Percentiles rank a stretch among this genome's conserved stretches.
phyloP scores from a whole-genome alignment of 2,797 vertebrate genomes.

The Cyprinodon diabolis region DNA sequence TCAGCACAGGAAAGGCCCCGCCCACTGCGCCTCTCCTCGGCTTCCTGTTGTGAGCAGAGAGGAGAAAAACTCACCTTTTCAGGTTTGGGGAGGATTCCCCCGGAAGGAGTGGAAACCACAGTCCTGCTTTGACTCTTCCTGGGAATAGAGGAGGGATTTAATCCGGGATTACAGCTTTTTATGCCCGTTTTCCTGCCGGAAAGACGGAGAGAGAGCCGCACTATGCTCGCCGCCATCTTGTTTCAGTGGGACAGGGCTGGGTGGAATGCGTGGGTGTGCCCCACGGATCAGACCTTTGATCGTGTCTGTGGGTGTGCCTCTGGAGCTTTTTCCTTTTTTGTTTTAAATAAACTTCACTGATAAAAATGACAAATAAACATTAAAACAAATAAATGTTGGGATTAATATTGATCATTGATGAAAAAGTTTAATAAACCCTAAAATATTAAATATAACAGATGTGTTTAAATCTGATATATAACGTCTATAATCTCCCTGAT shows the following conservation, averaged over 20 bases:
- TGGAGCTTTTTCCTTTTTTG: too few species aligned
- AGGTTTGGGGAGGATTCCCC: conserved; percentile 89
- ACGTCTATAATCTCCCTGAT: too few species aligned
- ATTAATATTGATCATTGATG: too few species aligned
- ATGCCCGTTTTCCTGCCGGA: conserved; percentile 38
- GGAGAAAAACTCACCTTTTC: conserved; percentile 85
- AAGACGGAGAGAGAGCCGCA: conserved; percentile 60
- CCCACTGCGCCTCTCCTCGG: conserved; percentile 19
- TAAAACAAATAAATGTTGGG: too few species aligned
- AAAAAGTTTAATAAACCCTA: too few species aligned
- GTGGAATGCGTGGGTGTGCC: conserved; percentile 20
- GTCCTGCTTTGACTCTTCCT: conserved; percentile 68
- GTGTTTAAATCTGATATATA: too few species aligned
- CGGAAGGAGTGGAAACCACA: conserved; percentile 82
- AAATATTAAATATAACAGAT: too few species aligned
- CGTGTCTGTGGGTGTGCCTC: too few species aligned
- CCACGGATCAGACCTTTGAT: background rate
- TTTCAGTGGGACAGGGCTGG: conserved; percentile 16
- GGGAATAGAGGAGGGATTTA: conserved; percentile 56
- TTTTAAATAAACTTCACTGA: too few species aligned
- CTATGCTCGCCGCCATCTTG: conserved; percentile 79
- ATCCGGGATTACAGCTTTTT: conserved; percentile 42
- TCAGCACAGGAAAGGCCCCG: conserved; percentile 27
- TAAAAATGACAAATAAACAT: too few species aligned
- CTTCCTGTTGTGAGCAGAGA: too few species aligned